phyloP scores from a whole-genome alignment of 2,888 invertebrate species.

The Caenorhabditis zanzibari region DNA sequence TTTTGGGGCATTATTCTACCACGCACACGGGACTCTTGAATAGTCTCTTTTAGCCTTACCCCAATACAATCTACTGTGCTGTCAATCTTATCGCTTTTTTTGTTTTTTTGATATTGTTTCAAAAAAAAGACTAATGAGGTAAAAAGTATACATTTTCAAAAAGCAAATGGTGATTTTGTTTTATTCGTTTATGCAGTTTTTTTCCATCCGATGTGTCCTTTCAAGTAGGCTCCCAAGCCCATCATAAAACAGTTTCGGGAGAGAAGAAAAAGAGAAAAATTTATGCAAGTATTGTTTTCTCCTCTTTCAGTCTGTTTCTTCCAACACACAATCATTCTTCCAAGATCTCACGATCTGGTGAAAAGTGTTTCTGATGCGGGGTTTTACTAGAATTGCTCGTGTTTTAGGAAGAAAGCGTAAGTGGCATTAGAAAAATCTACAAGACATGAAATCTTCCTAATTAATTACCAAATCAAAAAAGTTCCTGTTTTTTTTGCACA shows the following conservation, averaged over 20 bases:
- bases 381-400: not conserved
- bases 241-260: not conserved
- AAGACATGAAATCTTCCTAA: no score
- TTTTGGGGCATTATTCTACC: conserved; percentile 18
- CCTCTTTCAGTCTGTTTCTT: not conserved
- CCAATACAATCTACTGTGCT: not conserved
- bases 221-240: not conserved
- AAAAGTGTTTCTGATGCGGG: no score
- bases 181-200: conserved; percentile 4
- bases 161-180: conserved; percentile 3
- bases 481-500: conserved; percentile 1
- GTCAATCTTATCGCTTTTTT: conserved; percentile 52
- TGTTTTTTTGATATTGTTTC: conserved; percentile 48
- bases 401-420: not conserved
- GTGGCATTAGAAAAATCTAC: no score
- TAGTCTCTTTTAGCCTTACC: conserved; percentile 23
- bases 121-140: conserved; percentile 1
- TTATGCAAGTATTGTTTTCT: conserved; percentile 18
- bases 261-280: not conserved
- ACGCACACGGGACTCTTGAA: conserved; percentile 44
- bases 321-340: not conserved
- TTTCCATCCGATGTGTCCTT: conserved; percentile 7
- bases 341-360: not conserved
- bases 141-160: conserved; percentile 3
- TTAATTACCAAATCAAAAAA: no score